Evolutionary conservation across 2,888 invertebrate genomes (phyloP).

Genomic region (Gymnoscelis rufifasciata): DNA sequence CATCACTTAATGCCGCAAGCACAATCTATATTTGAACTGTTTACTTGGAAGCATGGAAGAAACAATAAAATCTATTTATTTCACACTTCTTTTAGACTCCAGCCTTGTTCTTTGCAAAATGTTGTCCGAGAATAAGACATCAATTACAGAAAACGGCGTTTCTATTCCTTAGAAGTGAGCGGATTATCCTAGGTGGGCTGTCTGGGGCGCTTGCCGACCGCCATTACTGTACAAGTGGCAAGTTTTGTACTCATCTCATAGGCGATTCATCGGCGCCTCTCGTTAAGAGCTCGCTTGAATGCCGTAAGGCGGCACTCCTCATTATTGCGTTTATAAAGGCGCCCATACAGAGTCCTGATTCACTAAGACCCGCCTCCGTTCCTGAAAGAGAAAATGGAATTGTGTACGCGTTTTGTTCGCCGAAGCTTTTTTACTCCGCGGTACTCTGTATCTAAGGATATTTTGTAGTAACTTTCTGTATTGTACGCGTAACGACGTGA

Average conservation of each 20-base stretch:
- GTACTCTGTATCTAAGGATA: constrained; percentile 44
- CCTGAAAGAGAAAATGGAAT: constrained; percentile 76
- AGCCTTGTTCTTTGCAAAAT: no score
- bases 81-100: no score
- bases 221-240: constrained; percentile 64
- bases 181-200: constrained; percentile 15
- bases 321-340: constrained; percentile 79
- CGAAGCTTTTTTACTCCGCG: constrained; percentile 57
- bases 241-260: constrained; percentile 72
- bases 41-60: no score
- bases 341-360: constrained; percentile 69
- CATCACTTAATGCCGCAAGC: not conserved
- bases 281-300: constrained; percentile 71
- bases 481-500: constrained; percentile 51
- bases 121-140: no score
- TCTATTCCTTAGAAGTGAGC: constrained; percentile 15
- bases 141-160: not conserved
- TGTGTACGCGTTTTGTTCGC: constrained; percentile 70
- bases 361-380: constrained; percentile 66
- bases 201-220: constrained; percentile 31
- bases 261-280: constrained; percentile 74
- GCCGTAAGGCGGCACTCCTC: constrained; percentile 65
- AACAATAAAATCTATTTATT: no score
- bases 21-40: not conserved
- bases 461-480: constrained; percentile 51